These are phyloP conservation scores for Emydoidea blandingii DNA, from an alignment of 2,797 vertebrate species.

Conservation along the genomic window DNA sequence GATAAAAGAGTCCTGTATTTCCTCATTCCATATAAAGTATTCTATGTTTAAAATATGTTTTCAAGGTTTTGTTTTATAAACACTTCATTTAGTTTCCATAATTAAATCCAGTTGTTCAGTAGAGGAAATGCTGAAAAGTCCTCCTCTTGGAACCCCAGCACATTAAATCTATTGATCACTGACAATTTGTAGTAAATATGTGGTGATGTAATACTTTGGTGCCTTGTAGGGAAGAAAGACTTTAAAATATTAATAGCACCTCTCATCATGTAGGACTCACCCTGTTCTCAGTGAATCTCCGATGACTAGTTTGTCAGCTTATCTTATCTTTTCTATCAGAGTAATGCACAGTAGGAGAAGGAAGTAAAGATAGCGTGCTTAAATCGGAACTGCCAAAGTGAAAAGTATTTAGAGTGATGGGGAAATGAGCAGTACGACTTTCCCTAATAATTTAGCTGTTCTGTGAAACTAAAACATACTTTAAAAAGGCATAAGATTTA, in stretches of 20 bases:
- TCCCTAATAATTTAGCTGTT: not conserved
- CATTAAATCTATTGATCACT: slow-evolving; percentile 53
- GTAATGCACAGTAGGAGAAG: not conserved
- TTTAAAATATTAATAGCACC: slow-evolving; percentile 75
- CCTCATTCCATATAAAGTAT: not conserved
- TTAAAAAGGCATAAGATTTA: not conserved
- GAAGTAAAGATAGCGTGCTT: not conserved
- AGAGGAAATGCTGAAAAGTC: slow-evolving; percentile 31
- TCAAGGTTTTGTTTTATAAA: not conserved
- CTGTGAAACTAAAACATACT: not conserved
- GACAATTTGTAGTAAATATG: slow-evolving; percentile 29
- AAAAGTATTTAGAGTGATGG: not conserved
- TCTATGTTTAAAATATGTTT: slow-evolving; percentile 5
- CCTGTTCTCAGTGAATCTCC: slow-evolving; percentile 30
- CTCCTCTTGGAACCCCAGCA: not conserved
- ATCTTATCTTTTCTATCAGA: slow-evolving; percentile 27
- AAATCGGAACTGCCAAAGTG: not conserved
- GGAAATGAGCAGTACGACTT: not conserved
- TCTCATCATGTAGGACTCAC: slow-evolving; percentile 44
- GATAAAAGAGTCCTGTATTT: not conserved
- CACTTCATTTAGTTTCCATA: slow-evolving; percentile 62
- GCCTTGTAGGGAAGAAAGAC: slow-evolving; percentile 36
- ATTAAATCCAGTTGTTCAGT: slow-evolving; percentile 29
- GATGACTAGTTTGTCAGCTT: slow-evolving; percentile 31
- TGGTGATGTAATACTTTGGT: slow-evolving; percentile 50